Percentiles rank a stretch among this genome's conserved stretches.
Evolutionary conservation across 2,113 vertebrate genomes (phyloP).

Genomic region (Athene cunicularia): DNA sequence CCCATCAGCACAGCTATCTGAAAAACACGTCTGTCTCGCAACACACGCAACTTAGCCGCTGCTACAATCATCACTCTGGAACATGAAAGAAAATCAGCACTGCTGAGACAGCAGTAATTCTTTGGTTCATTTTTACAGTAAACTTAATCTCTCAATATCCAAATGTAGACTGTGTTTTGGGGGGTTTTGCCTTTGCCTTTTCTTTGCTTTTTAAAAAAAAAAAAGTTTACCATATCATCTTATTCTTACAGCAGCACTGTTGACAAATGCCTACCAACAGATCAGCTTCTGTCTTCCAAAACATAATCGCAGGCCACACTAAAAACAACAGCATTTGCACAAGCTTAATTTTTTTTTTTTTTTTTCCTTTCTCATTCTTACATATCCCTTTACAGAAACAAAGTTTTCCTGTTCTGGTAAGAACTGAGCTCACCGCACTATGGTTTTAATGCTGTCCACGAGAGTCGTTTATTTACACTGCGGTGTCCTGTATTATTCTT

Average conservation of each 20-base stretch:
- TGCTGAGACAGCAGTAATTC: not conserved
- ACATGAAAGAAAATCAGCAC: not conserved
- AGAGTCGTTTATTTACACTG: not conserved
- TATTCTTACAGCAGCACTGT: not conserved
- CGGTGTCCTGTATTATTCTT: not conserved
- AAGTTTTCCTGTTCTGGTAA: not conserved
- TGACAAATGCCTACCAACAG: not conserved
- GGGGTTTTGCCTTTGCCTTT: not conserved
- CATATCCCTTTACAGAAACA: not conserved
- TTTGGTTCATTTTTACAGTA: not conserved
- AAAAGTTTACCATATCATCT: not conserved
- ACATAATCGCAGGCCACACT: not conserved
- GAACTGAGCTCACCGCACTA: not conserved
- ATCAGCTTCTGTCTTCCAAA: not conserved
- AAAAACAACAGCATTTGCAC: not conserved
- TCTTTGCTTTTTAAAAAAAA: not conserved
- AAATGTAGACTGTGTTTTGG: accelerated
- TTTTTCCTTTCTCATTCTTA: not conserved
- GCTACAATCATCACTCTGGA: not conserved
- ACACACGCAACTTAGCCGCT: not conserved
- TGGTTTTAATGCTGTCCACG: not conserved
- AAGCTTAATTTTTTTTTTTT: not conserved
- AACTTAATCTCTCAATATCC: not conserved
- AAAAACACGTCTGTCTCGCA: not conserved
- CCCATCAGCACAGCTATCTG: not conserved